Conservation (phyloP, 2,888 invertebrate genomes). For the Athalia cordata region DNA sequence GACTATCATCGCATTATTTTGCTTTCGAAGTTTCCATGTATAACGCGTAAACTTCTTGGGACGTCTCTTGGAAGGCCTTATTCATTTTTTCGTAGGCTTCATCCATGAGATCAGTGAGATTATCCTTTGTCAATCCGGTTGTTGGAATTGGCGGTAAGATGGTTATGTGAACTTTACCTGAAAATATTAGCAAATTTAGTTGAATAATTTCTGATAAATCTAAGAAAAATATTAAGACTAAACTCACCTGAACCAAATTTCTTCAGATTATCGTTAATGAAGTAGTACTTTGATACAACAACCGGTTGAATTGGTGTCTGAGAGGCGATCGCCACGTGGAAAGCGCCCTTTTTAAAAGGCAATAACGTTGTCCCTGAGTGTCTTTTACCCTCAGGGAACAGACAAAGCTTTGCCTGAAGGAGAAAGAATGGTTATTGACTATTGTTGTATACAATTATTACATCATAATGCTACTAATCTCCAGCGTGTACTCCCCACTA, state of each 20-base stretch:
- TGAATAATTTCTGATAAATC: background rate
- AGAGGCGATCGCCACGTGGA: conserved; percentile 92
- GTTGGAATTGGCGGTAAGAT: conserved; percentile 85
- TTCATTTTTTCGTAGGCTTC: conserved; percentile 82
- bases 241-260: conserved; percentile 80
- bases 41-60: conserved; percentile 70
- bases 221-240: background rate
- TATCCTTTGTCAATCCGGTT: conserved; percentile 78
- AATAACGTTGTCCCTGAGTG: conserved; percentile 84
- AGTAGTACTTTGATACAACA: conserved; percentile 89
- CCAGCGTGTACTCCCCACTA: background rate
- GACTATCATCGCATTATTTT: conserved; percentile 44
- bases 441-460: background rate
- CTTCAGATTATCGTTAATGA: conserved; percentile 78
- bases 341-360: conserved; percentile 97
- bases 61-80: conserved; percentile 76
- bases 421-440: conserved; percentile 21
- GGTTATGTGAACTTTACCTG: conserved; percentile 82
- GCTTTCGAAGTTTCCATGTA: conserved; percentile 56
- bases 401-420: conserved; percentile 83
- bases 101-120: conserved; percentile 81
- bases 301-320: conserved; percentile 92
- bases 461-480: background rate
- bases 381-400: conserved; percentile 96
- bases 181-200: conserved; percentile 50